Conservation (phyloP, 2,888 invertebrate genomes). For the Chironomus riparius region DNA sequence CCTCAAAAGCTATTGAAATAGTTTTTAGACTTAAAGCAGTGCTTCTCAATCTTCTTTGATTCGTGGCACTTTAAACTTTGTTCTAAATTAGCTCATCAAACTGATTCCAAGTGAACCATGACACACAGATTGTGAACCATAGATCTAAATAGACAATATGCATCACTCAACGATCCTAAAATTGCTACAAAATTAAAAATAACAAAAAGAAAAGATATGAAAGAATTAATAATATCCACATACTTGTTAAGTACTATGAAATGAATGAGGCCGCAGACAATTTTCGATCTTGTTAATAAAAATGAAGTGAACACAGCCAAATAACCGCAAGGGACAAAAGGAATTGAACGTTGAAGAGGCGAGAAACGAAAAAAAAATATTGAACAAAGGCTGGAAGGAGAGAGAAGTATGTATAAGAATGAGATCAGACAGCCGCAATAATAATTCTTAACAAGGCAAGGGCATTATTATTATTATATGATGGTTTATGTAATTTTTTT, state of each 20-base stretch:
- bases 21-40: no score
- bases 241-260: not conserved
- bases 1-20: not conserved
- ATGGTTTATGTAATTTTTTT: slow-evolving; percentile 9
- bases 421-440: slow-evolving; percentile 10
- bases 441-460: slow-evolving; percentile 7
- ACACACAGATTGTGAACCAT: no score
- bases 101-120: no score
- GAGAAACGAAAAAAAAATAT: not conserved
- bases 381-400: not conserved
- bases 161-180: no score
- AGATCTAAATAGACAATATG: no score
- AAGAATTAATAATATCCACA: not conserved
- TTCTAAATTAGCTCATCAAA: no score
- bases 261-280: not conserved
- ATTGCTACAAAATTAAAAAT: not conserved
- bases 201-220: not conserved
- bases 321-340: slow-evolving; percentile 1
- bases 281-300: slow-evolving; percentile 9
- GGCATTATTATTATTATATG: not conserved
- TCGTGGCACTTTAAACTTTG: no score
- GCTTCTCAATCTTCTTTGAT: no score
- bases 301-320: slow-evolving; percentile 7
- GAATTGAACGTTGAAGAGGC: not conserved
- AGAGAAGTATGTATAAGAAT: not conserved